These are phyloP conservation scores for Cottus gobio DNA, from an alignment of 2,113 vertebrate genomes.

Conservation along the genomic window DNA sequence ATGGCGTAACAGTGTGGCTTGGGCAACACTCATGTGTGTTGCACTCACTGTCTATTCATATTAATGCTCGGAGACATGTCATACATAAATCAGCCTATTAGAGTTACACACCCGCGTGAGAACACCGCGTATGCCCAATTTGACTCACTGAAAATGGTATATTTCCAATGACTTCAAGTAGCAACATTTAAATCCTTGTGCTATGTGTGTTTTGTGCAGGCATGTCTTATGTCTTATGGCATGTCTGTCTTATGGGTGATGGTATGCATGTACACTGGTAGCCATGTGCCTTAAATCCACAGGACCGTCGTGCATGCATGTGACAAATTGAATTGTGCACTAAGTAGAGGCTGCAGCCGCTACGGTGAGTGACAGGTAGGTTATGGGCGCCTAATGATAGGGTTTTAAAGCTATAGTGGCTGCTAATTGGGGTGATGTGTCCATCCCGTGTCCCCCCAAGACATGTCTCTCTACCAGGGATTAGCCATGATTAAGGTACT, in stretches of 20 bases:
- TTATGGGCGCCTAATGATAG: constrained; percentile 74
- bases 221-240: no score
- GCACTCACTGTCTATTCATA: constrained; percentile 35
- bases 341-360: constrained; percentile 43
- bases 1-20: constrained; percentile 10
- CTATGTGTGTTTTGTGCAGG: not conserved
- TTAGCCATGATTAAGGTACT: constrained; percentile 76
- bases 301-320: constrained; percentile 38
- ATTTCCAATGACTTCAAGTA: constrained; percentile 33
- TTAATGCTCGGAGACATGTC: constrained; percentile 47
- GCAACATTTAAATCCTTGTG: constrained; percentile 20
- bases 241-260: not conserved
- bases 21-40: constrained; percentile 5
- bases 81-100: constrained; percentile 64
- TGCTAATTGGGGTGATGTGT: constrained; percentile 80
- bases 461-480: constrained; percentile 71
- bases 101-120: constrained; percentile 36
- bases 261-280: not conserved
- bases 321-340: constrained; percentile 41
- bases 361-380: constrained; percentile 69
- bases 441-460: constrained; percentile 68
- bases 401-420: constrained; percentile 70
- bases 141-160: constrained; percentile 33
- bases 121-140: constrained; percentile 44
- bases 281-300: constrained; percentile 3